Evolutionary conservation across 2,113 vertebrate genomes (phyloP).

Genomic region (Thymallus thymallus): DNA sequence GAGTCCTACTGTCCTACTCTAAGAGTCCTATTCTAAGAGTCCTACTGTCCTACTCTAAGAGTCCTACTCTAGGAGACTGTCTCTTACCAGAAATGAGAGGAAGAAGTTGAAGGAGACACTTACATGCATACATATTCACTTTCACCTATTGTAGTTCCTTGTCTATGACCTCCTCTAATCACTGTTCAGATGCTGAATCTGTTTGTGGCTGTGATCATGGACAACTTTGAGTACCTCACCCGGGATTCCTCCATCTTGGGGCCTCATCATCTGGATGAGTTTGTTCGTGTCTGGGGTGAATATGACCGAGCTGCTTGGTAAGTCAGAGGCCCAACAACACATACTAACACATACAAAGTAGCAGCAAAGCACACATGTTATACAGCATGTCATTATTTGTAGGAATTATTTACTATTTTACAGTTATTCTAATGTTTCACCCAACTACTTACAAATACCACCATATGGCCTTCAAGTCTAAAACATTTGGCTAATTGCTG

Average conservation of each 20-base stretch:
- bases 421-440: neutral
- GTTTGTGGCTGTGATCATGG: conserved; percentile 99
- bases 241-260: conserved; percentile 97
- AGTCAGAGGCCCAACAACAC: conserved; percentile 51
- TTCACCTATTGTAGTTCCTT: neutral
- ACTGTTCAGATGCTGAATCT: conserved; percentile 94
- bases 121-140: neutral
- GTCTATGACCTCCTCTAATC: neutral
- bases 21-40: conserved; percentile 23
- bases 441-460: neutral
- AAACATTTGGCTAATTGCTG: conserved; percentile 3
- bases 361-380: neutral
- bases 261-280: conserved; percentile 96
- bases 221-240: conserved; percentile 98
- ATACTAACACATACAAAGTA: neutral
- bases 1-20: conserved; percentile 40
- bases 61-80: neutral
- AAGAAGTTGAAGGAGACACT: conserved; percentile 9
- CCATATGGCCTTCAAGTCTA: neutral
- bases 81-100: too few species aligned
- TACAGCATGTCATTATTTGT: neutral
- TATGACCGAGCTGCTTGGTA: conserved; percentile 96
- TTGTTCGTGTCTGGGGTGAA: conserved; percentile 98
- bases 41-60: too few species aligned
- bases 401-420: neutral